These are phyloP conservation scores for Apostichopus japonicus DNA, from an alignment of 35 echinoderm and acorn worm genomes.

Conservation along the genomic window DNA sequence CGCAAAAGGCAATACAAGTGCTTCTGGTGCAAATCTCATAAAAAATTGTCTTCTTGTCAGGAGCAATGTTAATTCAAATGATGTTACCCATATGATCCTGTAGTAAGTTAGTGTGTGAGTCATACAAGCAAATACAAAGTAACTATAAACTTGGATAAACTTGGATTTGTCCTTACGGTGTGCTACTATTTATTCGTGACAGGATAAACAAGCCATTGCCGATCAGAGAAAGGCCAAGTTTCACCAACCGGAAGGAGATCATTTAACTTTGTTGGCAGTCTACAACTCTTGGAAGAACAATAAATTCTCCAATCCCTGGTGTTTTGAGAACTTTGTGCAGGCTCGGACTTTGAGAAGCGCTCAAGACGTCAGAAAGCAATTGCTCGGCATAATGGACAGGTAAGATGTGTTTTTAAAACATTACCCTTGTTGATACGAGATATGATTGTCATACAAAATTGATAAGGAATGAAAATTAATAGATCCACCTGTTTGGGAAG, in stretches of 20 bases:
- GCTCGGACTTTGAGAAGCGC: constrained; percentile 89
- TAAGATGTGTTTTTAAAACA: neutral
- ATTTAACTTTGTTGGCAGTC: constrained; percentile 91
- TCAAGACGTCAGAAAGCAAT: constrained; percentile 97
- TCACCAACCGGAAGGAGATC: constrained; percentile 95
- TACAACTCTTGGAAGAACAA: constrained; percentile 99
- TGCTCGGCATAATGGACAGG: constrained; percentile 99
- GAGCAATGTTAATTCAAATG: too few relatives aligned
- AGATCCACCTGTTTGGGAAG: neutral
- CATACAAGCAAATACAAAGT: too few relatives aligned
- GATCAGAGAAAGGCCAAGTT: constrained; percentile 98
- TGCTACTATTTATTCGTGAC: neutral
- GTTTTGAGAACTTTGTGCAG: constrained; percentile 99
- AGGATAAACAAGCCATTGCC: constrained; percentile 98
- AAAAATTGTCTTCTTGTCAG: too few relatives aligned
- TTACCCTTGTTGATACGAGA: too few relatives aligned
- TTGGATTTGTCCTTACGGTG: too few relatives aligned
- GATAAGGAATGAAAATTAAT: too few relatives aligned
- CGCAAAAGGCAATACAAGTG: too few relatives aligned
- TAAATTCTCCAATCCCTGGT: constrained; percentile 99
- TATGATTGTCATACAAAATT: too few relatives aligned
- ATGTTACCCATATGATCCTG: too few relatives aligned
- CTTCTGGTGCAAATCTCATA: too few relatives aligned
- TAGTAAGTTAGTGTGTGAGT: too few relatives aligned
- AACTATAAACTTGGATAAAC: too few relatives aligned